phyloP scores from a whole-genome alignment of 2,113 vertebrate genomes.

The Gobius niger region DNA sequence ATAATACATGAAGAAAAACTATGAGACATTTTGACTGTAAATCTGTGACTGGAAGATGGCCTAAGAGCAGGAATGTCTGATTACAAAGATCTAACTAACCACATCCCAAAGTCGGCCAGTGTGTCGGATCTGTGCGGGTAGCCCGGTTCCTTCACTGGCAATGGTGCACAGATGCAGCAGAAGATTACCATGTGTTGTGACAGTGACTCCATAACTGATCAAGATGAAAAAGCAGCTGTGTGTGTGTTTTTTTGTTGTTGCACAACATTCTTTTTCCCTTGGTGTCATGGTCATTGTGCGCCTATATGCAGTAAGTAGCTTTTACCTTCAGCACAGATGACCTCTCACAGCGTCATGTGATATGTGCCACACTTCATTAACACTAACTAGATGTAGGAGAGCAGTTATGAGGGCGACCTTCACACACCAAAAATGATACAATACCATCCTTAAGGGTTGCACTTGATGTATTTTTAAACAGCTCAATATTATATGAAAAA shows the following conservation, averaged over 20 bases:
- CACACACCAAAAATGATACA: background rate
- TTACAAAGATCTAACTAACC: slow-evolving; percentile 32
- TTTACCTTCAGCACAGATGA: slow-evolving; percentile 5
- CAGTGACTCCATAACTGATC: slow-evolving; percentile 16
- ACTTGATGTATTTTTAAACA: no score
- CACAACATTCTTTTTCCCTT: background rate
- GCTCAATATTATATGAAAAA: no score
- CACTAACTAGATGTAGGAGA: slow-evolving; percentile 34
- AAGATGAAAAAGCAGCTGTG: slow-evolving; percentile 16
- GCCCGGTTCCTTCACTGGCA: slow-evolving; percentile 25
- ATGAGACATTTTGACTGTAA: slow-evolving; percentile 36
- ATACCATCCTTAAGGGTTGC: no score
- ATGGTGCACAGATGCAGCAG: slow-evolving; percentile 23
- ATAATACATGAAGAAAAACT: slow-evolving; percentile 26
- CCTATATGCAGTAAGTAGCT: background rate
- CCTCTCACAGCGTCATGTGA: slow-evolving; percentile 28
- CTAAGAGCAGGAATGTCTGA: slow-evolving; percentile 31
- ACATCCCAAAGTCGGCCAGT: slow-evolving; percentile 38
- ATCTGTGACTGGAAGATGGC: slow-evolving; percentile 19
- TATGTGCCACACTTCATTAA: slow-evolving; percentile 46
- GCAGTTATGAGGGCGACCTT: slow-evolving; percentile 39
- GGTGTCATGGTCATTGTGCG: slow-evolving; percentile 19
- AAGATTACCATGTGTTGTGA: slow-evolving; percentile 3
- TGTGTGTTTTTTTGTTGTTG: background rate
- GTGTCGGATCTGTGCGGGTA: slow-evolving; percentile 24